phyloP scores from a whole-genome alignment of 2,888 invertebrate species.

The Dysmachus trigonus region DNA sequence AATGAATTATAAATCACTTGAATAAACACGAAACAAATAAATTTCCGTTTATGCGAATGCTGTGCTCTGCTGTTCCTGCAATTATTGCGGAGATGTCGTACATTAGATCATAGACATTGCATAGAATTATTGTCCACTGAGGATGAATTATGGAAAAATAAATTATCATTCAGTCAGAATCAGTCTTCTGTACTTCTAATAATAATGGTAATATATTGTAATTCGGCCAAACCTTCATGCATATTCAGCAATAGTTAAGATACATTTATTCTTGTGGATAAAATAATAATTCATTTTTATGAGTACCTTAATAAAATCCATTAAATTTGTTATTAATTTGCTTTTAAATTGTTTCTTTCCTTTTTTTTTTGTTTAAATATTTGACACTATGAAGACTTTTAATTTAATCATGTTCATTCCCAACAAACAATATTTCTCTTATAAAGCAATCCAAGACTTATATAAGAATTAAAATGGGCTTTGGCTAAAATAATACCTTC shows the following conservation, averaged over 20 bases:
- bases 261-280: not conserved
- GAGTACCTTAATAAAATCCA: not conserved
- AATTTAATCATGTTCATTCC: too few relatives aligned
- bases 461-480: too few relatives aligned
- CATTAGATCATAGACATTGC: not conserved
- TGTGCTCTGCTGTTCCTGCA: conserved; percentile 18
- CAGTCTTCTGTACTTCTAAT: not conserved
- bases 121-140: not conserved
- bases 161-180: not conserved
- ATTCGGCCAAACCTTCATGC: not conserved
- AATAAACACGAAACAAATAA: conserved; percentile 10
- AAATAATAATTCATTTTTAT: not conserved
- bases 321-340: too few relatives aligned
- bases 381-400: too few relatives aligned
- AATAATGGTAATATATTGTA: not conserved
- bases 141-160: not conserved
- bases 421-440: too few relatives aligned
- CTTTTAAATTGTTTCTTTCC: too few relatives aligned
- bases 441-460: too few relatives aligned
- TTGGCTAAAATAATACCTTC: too few relatives aligned
- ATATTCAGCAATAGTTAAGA: not conserved
- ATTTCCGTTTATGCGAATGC: not conserved
- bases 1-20: conserved; percentile 23
- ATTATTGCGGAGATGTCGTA: not conserved
- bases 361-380: too few relatives aligned